These are phyloP conservation scores for Berghia stephanieae DNA, from an alignment of 1,140 invertebrate species.

Conservation along the genomic window DNA sequence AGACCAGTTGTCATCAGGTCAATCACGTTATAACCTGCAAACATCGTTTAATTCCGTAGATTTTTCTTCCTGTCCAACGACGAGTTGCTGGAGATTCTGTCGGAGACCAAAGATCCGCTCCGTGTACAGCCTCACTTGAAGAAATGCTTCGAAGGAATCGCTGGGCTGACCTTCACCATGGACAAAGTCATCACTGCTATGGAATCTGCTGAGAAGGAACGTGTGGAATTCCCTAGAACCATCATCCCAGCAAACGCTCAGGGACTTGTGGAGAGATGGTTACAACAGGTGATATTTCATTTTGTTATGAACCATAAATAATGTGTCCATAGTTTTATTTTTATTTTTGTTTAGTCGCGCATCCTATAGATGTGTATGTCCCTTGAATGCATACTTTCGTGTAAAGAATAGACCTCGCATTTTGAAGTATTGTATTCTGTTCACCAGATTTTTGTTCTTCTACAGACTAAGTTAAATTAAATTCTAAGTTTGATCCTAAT, in stretches of 20 bases:
- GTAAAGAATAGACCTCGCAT: too few species aligned
- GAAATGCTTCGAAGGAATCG: conserved; percentile 74
- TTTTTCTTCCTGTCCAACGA: conserved; percentile 75
- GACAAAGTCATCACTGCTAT: conserved; percentile 86
- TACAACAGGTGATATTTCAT: conserved; percentile 55
- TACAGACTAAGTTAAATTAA: too few species aligned
- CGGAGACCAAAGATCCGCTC: conserved; percentile 70
- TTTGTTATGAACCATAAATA: not conserved
- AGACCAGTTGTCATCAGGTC: too few species aligned
- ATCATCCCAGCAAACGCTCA: conserved; percentile 86
- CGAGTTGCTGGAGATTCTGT: conserved; percentile 66
- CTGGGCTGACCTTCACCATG: conserved; percentile 69
- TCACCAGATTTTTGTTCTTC: too few species aligned
- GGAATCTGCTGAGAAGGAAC: conserved; percentile 87
- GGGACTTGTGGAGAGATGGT: conserved; percentile 66
- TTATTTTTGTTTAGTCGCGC: too few species aligned
- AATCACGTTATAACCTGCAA: too few species aligned
- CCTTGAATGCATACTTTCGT: too few species aligned
- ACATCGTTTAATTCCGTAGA: too few species aligned
- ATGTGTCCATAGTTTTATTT: too few species aligned
- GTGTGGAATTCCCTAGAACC: conserved; percentile 79
- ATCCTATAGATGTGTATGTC: too few species aligned
- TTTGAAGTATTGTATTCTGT: too few species aligned
- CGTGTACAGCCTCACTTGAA: conserved; percentile 67
- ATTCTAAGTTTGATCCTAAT: too few species aligned